A percentile compares a stretch with the other conserved stretches of the same genome.
Evolutionary conservation across 2,888 invertebrate species (phyloP).

Genomic region (Calliopum simillimum): DNA sequence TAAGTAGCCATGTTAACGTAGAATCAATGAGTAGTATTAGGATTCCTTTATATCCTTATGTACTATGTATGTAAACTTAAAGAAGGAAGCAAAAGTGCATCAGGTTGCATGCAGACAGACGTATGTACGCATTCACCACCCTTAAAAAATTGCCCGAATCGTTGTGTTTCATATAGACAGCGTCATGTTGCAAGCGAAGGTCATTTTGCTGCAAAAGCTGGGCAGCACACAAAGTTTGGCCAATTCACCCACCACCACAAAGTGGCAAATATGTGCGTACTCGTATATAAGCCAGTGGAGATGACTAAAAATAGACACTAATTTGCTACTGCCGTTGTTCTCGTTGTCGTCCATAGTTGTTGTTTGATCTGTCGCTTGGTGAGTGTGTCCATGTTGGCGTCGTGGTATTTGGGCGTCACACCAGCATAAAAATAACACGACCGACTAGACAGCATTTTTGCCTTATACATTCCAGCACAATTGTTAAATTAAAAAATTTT

Average conservation of each 20-base stretch:
- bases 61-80: not conserved
- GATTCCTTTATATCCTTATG: too few species aligned
- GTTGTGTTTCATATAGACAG: not conserved
- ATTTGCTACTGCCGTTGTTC: not conserved
- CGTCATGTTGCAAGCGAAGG: not conserved
- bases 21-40: too few species aligned
- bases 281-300: too few species aligned
- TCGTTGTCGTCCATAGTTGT: too few species aligned
- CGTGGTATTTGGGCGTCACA: too few species aligned
- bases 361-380: not conserved
- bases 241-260: not conserved
- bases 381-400: not conserved
- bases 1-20: too few species aligned
- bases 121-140: not conserved
- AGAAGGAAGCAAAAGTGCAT: not conserved
- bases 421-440: too few species aligned
- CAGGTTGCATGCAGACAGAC: not conserved
- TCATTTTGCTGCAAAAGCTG: not conserved
- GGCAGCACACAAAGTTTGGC: not conserved
- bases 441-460: too few species aligned
- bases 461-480: too few species aligned
- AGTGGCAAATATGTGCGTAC: too few species aligned
- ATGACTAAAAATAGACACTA: not conserved
- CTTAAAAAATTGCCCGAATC: not conserved
- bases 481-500: too few species aligned